Evolutionary conservation across 2,797 vertebrate genomes (phyloP).

Genomic region (Hoplostethus mediterraneus): DNA sequence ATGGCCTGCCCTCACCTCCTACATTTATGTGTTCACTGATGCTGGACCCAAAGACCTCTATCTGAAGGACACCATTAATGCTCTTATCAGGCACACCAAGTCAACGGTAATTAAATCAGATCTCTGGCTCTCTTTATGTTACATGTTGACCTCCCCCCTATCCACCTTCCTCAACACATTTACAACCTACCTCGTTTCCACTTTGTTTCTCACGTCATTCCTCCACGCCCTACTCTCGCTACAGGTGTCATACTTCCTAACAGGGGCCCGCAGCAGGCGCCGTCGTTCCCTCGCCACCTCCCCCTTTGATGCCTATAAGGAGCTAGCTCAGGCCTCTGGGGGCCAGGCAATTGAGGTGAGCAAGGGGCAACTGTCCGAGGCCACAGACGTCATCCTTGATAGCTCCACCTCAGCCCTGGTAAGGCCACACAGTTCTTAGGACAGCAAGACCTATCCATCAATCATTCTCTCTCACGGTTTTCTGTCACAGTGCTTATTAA

Average conservation of each 20-base stretch:
- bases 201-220: no score
- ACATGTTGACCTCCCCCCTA: not conserved
- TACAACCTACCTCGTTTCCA: not conserved
- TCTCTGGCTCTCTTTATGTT: not conserved
- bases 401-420: slow-evolving; percentile 84
- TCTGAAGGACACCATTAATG: slow-evolving; percentile 76
- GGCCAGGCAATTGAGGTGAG: slow-evolving; percentile 80
- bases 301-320: slow-evolving; percentile 71
- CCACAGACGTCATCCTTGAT: slow-evolving; percentile 82
- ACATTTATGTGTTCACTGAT: slow-evolving; percentile 85
- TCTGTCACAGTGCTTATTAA: no score
- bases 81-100: slow-evolving; percentile 79
- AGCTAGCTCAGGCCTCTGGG: slow-evolving; percentile 81
- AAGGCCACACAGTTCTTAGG: slow-evolving; percentile 16
- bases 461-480: no score
- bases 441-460: no score
- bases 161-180: not conserved
- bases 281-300: slow-evolving; percentile 48
- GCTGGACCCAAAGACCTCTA: slow-evolving; percentile 76
- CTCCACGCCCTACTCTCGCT: slow-evolving; percentile 2
- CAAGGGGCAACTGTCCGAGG: slow-evolving; percentile 73
- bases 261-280: fast-evolving
- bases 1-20: no score
- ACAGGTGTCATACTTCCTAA: slow-evolving; percentile 80
- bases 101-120: slow-evolving; percentile 71